Conservation (phyloP, 2,888 invertebrate species). For the Andrena trimmerana region DNA sequence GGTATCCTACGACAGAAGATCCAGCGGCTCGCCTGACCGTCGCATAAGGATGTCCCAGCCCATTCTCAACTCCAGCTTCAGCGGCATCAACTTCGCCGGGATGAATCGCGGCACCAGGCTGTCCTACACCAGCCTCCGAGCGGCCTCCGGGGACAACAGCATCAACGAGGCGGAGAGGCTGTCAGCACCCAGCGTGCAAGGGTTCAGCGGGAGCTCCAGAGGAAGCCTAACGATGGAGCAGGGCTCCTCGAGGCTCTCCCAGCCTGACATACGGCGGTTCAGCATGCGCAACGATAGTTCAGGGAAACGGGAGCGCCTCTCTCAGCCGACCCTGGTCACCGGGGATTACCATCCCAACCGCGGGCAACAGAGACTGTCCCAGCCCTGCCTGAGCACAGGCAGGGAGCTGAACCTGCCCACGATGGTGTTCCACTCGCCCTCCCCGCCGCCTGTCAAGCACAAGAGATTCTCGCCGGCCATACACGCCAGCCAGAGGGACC, state of each 20-base stretch:
- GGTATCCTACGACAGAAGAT: constrained; percentile 74
- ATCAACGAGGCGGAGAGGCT: constrained; percentile 78
- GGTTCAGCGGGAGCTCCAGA: constrained; percentile 58
- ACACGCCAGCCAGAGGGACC: constrained; percentile 76
- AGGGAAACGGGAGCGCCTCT: constrained; percentile 78
- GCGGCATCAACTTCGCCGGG: constrained; percentile 75
- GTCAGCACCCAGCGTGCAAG: constrained; percentile 76
- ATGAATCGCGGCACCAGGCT: constrained; percentile 75
- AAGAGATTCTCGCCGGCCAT: constrained; percentile 76
- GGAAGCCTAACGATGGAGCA: constrained; percentile 66
- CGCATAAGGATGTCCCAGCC: constrained; percentile 82
- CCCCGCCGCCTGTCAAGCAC: constrained; percentile 73
- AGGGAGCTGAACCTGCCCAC: constrained; percentile 46
- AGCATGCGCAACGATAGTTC: constrained; percentile 68
- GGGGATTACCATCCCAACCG: constrained; percentile 80
- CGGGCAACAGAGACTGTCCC: constrained; percentile 80
- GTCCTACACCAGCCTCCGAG: constrained; percentile 79
- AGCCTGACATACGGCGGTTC: constrained; percentile 73
- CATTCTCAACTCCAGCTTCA: constrained; percentile 78
- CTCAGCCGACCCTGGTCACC: constrained; percentile 80
- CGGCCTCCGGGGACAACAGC: constrained; percentile 78
- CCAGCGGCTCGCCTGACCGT: constrained; percentile 73
- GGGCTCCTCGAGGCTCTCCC: constrained; percentile 70
- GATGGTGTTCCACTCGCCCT: constrained; percentile 62
- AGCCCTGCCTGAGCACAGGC: constrained; percentile 78